Percentiles rank a stretch among this genome's conserved stretches.
phyloP scores from a whole-genome alignment of 2,113 vertebrate species.

The Romanogobio albipinnatus region DNA sequence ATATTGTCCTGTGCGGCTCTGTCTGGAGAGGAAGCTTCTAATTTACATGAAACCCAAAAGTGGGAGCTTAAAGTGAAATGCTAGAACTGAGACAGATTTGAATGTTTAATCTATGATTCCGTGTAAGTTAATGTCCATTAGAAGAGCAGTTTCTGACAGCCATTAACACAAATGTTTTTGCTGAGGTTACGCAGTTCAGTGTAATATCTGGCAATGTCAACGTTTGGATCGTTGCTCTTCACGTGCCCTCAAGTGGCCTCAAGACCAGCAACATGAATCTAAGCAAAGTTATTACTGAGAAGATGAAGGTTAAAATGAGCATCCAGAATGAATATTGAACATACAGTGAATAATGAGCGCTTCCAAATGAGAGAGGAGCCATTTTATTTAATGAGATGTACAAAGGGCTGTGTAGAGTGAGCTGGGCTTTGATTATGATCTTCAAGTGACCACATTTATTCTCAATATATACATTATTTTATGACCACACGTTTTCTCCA shows the following conservation, averaged over 20 bases:
- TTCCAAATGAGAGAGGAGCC: background rate
- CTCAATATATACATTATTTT: too few relatives aligned
- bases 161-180: background rate
- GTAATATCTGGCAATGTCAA: background rate
- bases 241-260: background rate
- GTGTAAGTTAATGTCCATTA: background rate
- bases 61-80: background rate
- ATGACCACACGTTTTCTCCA: too few relatives aligned
- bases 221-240: background rate
- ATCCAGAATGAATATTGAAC: background rate
- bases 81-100: background rate
- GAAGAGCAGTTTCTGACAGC: background rate
- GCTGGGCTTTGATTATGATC: background rate
- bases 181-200: background rate
- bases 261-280: background rate
- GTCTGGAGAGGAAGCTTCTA: background rate
- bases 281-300: background rate
- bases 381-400: background rate
- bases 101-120: conserved; percentile 12
- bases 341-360: background rate
- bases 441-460: background rate
- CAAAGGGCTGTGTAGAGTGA: background rate
- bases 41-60: background rate
- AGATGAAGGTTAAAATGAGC: conserved; percentile 8
- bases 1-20: background rate